Conservation (phyloP, 2,888 invertebrate species). For the Ophonus ardosiacus region DNA sequence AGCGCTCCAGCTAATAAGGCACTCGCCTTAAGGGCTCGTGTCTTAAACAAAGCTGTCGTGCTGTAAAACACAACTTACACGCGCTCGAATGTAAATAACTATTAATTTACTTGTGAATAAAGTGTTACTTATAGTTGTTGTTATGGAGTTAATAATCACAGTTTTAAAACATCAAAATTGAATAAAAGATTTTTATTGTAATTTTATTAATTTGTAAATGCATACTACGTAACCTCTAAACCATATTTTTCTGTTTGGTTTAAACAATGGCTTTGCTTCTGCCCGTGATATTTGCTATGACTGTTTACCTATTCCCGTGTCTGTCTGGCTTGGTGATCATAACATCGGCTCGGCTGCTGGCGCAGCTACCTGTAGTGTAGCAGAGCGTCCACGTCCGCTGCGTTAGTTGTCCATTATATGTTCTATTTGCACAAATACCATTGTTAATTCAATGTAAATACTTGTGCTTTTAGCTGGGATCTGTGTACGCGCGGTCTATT, state of each 20-base stretch:
- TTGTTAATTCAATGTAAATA: conserved; percentile 64
- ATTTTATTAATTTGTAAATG: not conserved
- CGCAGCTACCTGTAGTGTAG: not conserved
- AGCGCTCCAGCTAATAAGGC: too few relatives aligned
- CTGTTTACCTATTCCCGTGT: conserved; percentile 9
- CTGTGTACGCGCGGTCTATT: conserved; percentile 22
- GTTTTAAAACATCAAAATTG: too few relatives aligned
- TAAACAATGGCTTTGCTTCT: conserved; percentile 11
- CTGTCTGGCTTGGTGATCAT: conserved; percentile 36
- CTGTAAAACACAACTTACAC: too few relatives aligned
- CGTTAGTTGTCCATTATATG: conserved; percentile 56
- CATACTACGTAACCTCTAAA: not conserved
- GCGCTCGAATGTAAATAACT: too few relatives aligned
- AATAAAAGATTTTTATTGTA: too few relatives aligned
- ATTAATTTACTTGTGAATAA: too few relatives aligned
- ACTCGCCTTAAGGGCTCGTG: too few relatives aligned
- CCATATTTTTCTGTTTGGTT: not conserved
- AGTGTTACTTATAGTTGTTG: too few relatives aligned
- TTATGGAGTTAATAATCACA: too few relatives aligned
- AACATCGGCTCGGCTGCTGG: conserved; percentile 35
- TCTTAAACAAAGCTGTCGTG: too few relatives aligned
- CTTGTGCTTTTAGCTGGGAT: conserved; percentile 56
- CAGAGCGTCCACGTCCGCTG: not conserved
- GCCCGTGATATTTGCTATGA: not conserved
- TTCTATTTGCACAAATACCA: conserved; percentile 62